phyloP scores from a whole-genome alignment of 2,113 vertebrate genomes.

The Lutjanus erythropterus region DNA sequence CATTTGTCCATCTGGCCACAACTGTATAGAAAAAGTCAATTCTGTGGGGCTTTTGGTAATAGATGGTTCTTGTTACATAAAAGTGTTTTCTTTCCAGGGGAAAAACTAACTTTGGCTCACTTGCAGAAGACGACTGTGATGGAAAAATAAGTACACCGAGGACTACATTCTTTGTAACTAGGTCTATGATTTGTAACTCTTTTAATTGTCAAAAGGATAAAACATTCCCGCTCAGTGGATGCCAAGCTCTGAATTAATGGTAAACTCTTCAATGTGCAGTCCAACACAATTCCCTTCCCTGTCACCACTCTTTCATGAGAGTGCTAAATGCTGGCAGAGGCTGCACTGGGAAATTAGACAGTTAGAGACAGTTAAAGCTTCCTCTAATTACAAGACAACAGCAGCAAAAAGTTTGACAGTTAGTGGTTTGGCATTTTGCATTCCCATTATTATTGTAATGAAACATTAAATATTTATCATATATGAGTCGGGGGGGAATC shows the following conservation, averaged over 20 bases:
- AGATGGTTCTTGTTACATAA: constrained; percentile 26
- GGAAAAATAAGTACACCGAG: constrained; percentile 29
- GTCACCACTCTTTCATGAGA: constrained; percentile 46
- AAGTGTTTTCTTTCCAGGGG: constrained; percentile 13
- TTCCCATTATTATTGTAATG: constrained; percentile 78
- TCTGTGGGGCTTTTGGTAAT: constrained; percentile 8
- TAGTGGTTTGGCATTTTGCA: constrained; percentile 70
- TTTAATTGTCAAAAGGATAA: constrained; percentile 48
- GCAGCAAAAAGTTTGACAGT: constrained; percentile 68
- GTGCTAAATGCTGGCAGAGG: constrained; percentile 60
- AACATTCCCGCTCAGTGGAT: constrained; percentile 20
- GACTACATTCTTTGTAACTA: not conserved
- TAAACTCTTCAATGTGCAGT: constrained; percentile 29
- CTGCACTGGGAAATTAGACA: constrained; percentile 55
- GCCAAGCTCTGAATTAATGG: constrained; percentile 35
- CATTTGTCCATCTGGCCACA: constrained; percentile 44
- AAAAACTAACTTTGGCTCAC: constrained; percentile 17
- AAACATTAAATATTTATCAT: constrained; percentile 84
- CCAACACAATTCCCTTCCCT: constrained; percentile 54
- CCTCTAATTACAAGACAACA: constrained; percentile 67
- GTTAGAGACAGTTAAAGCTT: constrained; percentile 50
- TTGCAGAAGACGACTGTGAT: constrained; percentile 28
- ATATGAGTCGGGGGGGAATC: constrained; percentile 65
- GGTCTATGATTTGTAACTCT: constrained; percentile 32
- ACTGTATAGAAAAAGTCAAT: constrained; percentile 30